A percentile compares a stretch with the other conserved stretches of the same genome.
These are phyloP conservation scores for Scortum barcoo DNA, from an alignment of 2,113 vertebrate genomes.

Conservation along the genomic window DNA sequence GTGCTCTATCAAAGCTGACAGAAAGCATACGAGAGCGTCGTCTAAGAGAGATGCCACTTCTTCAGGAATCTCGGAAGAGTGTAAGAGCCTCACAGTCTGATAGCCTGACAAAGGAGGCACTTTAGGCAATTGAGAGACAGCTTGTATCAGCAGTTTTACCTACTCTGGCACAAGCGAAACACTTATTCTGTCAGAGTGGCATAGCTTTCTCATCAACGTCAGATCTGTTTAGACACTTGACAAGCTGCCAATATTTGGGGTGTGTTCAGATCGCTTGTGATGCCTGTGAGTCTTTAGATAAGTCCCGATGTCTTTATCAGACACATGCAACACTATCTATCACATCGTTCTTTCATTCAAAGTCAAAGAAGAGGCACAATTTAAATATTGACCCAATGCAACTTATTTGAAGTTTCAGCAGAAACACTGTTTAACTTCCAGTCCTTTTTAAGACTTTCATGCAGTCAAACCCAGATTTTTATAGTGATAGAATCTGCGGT, in stretches of 20 bases:
- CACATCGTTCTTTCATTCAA: slow-evolving; percentile 34
- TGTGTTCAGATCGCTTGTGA: slow-evolving; percentile 51
- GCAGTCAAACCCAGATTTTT: background rate
- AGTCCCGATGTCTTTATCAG: slow-evolving; percentile 44
- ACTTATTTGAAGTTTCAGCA: slow-evolving; percentile 24
- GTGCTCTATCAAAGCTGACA: slow-evolving; percentile 54
- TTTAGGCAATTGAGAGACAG: slow-evolving; percentile 75
- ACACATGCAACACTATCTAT: slow-evolving; percentile 33
- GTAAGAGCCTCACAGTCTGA: slow-evolving; percentile 51
- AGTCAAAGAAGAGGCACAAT: slow-evolving; percentile 32
- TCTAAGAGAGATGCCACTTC: slow-evolving; percentile 61
- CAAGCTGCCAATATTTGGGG: slow-evolving; percentile 73
- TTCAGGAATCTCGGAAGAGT: slow-evolving; percentile 57
- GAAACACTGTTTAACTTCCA: slow-evolving; percentile 3
- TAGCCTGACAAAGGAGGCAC: slow-evolving; percentile 76
- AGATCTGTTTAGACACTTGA: slow-evolving; percentile 76
- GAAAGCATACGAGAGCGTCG: slow-evolving; percentile 17
- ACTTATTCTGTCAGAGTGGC: slow-evolving; percentile 70
- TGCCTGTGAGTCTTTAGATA: slow-evolving; percentile 56
- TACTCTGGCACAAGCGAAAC: slow-evolving; percentile 71
- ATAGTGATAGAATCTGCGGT: background rate
- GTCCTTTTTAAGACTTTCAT: background rate
- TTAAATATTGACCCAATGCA: background rate
- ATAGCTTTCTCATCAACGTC: slow-evolving; percentile 76
- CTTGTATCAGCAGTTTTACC: slow-evolving; percentile 80